Conservation (phyloP, 2,797 vertebrate genomes). For the Sebastes hubbsi region DNA sequence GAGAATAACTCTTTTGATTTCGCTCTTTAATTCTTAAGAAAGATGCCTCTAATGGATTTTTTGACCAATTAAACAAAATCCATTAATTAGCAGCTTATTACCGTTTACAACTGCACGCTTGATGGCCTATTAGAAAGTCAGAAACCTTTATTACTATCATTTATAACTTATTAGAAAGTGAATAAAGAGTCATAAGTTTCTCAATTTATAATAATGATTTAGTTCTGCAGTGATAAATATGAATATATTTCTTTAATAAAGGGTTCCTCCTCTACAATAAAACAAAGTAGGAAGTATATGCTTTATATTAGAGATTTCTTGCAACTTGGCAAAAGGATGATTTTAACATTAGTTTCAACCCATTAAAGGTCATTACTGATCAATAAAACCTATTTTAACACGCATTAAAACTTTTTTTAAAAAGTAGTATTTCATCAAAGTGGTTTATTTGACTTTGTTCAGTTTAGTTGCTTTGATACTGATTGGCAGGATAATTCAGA, state of each 20-base stretch:
- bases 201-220: neutral
- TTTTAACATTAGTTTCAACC: neutral
- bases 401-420: neutral
- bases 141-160: neutral
- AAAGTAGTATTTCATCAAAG: neutral
- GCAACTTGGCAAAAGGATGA: no score
- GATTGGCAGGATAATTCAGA: slow-evolving; percentile 57
- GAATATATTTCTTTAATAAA: neutral
- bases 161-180: neutral
- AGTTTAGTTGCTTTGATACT: slow-evolving; percentile 32
- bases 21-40: no score
- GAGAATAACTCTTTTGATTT: no score
- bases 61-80: neutral
- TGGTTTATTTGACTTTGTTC: neutral
- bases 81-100: neutral
- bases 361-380: neutral
- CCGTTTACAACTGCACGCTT: accelerated
- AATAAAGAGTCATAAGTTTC: neutral
- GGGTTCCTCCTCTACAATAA: neutral
- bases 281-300: neutral
- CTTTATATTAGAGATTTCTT: no score
- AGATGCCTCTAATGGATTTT: neutral
- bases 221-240: neutral
- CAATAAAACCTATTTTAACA: neutral
- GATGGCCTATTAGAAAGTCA: neutral